Evolutionary conservation across 1,140 invertebrate genomes (phyloP), one percentile per base, ranked within the genome.

Genomic region (Trissolcus basalis): DNA sequence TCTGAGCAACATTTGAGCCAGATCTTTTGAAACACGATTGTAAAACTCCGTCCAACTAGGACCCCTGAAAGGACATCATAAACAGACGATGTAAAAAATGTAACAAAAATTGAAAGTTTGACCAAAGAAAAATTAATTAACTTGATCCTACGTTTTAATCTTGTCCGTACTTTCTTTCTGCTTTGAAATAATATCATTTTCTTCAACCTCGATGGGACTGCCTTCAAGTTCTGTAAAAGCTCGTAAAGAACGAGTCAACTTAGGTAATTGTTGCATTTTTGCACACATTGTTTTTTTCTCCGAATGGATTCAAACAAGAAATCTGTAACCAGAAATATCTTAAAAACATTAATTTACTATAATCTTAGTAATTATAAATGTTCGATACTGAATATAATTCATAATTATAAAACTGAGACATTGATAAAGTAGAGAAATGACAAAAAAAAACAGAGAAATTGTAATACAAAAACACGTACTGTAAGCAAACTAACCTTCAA

Each of bases 241-340:
- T 49, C 85, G 75, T n/a, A 87, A 56, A 11, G 82, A 75, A 10
- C 82, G 82, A 16, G 85, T 84, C 10, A 87, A 68, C n/a, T 84
- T 80, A 32, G 83, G 84, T 55, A 82, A 69, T 61, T 84, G 77
- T 5, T 65, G 15, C 19, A 27, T 27, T 27, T 27, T 27, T 27
- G 19, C 19, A 27, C 1, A 27, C 6, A 27, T n/a, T n/a, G n/a
- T 6, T 27, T 27, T 27, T 27, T 27, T 27, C 19, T 27, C 19
- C 6, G 19, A n/a, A n/a, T n/a, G n/a, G n/a, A n/a, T n/a, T n/a
- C n/a, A n/a, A n/a, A n/a, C n/a, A n/a, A n/a, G n/a, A n/a, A n/a
- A n/a, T n/a, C n/a, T n/a, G n/a, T n/a, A n/a, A n/a, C n/a, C n/a
- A n/a, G n/a, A n/a, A n/a, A n/a, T n/a, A n/a, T n/a, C n/a, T n/a